Percentiles rank a stretch among this genome's conserved stretches.
phyloP scores from a whole-genome alignment of 2,888 invertebrate genomes.

The Sinotaia quadrata region DNA sequence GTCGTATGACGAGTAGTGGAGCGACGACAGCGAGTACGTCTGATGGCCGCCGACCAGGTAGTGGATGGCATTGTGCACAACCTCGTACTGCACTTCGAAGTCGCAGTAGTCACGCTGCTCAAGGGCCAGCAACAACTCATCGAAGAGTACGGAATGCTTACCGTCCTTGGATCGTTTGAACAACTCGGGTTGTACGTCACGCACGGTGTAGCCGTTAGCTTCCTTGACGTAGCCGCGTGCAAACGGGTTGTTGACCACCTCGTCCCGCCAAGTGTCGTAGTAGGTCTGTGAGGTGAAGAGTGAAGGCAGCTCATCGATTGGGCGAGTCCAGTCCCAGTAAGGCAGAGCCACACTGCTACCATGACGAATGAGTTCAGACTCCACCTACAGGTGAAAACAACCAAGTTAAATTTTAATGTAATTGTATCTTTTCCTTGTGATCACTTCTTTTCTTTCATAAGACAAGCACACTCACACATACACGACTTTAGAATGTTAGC shows the following conservation, averaged over 20 bases:
- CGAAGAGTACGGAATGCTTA: constrained; percentile 34
- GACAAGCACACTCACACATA: neutral
- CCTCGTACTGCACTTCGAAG: constrained; percentile 42
- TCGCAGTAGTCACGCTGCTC: constrained; percentile 45
- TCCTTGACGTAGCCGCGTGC: constrained; percentile 31
- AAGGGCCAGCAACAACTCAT: constrained; percentile 37
- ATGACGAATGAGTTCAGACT: constrained; percentile 34
- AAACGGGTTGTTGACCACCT: constrained; percentile 35
- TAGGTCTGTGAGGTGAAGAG: constrained; percentile 32
- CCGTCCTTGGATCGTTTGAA: constrained; percentile 28
- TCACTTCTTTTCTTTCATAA: neutral
- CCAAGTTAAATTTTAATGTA: too few species aligned
- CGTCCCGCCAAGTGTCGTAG: constrained; percentile 39
- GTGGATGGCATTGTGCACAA: constrained; percentile 42
- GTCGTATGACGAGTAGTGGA: constrained; percentile 45
- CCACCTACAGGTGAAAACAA: constrained; percentile 22
- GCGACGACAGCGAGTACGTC: constrained; percentile 36
- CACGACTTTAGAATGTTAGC: neutral
- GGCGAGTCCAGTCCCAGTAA: constrained; percentile 46
- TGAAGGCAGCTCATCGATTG: constrained; percentile 31
- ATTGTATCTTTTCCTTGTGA: too few species aligned
- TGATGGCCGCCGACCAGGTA: constrained; percentile 35
- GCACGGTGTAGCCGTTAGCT: constrained; percentile 33
- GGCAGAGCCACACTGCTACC: constrained; percentile 40
- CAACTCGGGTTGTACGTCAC: constrained; percentile 38